Conservation (phyloP, 2,888 invertebrate genomes). For the Spisula solida region DNA sequence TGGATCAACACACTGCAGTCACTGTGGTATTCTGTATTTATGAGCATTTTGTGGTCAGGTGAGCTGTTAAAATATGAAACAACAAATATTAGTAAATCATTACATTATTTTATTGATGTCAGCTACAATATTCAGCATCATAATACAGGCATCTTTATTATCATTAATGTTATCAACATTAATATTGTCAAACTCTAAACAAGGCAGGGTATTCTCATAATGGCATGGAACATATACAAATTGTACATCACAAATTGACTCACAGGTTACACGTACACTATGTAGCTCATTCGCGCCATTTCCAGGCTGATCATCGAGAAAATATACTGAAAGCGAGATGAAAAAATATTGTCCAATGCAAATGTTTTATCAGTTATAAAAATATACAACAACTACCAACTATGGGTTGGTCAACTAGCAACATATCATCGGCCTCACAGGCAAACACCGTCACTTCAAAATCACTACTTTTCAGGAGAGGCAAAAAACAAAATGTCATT, state of each 20-base stretch:
- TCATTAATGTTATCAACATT: not conserved
- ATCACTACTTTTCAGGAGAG: too few relatives aligned
- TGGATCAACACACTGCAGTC: too few relatives aligned
- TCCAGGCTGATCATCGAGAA: not conserved
- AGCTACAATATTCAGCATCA: not conserved
- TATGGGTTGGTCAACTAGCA: too few relatives aligned
- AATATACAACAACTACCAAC: too few relatives aligned
- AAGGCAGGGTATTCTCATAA: not conserved
- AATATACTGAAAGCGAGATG: not conserved
- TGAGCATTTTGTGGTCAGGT: too few relatives aligned
- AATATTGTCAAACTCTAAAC: not conserved
- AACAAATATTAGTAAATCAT: not conserved
- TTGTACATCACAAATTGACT: not conserved
- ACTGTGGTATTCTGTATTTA: too few relatives aligned
- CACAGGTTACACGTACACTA: not conserved
- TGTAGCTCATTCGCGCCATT: not conserved
- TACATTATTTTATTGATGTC: constrained; percentile 28
- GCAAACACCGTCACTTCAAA: too few relatives aligned
- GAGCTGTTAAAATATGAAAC: too few relatives aligned
- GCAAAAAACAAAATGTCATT: too few relatives aligned
- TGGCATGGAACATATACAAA: not conserved
- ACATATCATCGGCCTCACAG: too few relatives aligned
- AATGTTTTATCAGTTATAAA: too few relatives aligned
- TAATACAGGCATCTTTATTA: not conserved
- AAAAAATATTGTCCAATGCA: not conserved